Base-by-base conservation (phyloP, 2,797 vertebrate genomes). In the Darevskia mixta region DNA sequence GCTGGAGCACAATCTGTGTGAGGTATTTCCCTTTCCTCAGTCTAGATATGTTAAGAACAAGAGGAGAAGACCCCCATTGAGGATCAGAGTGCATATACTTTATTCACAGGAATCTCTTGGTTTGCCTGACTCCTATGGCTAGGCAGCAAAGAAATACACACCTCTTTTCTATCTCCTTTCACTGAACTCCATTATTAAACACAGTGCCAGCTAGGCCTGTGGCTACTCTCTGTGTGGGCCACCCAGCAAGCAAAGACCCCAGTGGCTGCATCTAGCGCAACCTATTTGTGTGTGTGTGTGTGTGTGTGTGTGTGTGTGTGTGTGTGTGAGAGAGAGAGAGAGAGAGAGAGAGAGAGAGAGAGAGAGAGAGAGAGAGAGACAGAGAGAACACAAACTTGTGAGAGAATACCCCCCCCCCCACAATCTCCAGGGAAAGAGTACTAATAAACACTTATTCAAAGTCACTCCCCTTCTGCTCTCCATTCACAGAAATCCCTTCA, bases 191-290 rank as follows among this genome's bases (percentile, higher is more conserved):
- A 83, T 77, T 67, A 67, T 76, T 55, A 55, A 10, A 25, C 8
- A 35, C 32, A 23, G 3, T 79, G 76, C 77, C 82, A 64, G 66
- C 82, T 43, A 79, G 66, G 87, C 35, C 61, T 77, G 66, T 88
- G 82, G 66, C 4, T 45, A 8, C 66, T 64, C 49, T 79, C 76
- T 88, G 75, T 35, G 49, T 76, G 88, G 88, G 80, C 80, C 75
- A 86, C 84, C 79, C 73, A 90, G 72, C 45, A 86, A 87, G 85
- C 75, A 10, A 72, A 49, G 77, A 43, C 71, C 67, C 79, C 55
- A 41, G 61, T 49, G 71, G 77, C 25, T 69, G 64, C 32, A 78
- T 73, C 67, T 41, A 80, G 29, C 29, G 8, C 82, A 84, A 79
- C 49, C 82, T 58, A 20, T 69, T 83, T 58, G 41, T 66, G 41